These are phyloP conservation scores for Neotoxoptera formosana DNA, from an alignment of 1,140 invertebrate species.

Conservation along the genomic window DNA sequence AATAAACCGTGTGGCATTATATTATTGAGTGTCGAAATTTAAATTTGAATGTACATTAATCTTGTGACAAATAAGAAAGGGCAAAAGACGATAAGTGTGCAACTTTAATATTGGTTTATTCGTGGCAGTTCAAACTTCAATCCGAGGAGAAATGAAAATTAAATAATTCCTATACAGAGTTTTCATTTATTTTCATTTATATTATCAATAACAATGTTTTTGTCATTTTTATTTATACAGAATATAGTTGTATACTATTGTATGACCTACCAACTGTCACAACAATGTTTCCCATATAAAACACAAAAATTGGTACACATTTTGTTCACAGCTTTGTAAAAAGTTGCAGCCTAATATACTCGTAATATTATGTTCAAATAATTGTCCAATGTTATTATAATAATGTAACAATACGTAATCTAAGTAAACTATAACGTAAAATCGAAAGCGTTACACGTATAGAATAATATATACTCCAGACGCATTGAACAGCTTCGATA, in stretches of 20 bases:
- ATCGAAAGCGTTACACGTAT: neutral
- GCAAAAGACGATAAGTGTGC: neutral
- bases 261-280: neutral
- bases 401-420: neutral
- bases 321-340: neutral
- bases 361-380: neutral
- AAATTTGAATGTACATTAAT: neutral
- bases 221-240: neutral
- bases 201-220: neutral
- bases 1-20: neutral
- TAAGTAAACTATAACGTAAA: neutral
- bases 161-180: neutral
- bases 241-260: neutral
- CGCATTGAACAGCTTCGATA: neutral
- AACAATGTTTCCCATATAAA: neutral
- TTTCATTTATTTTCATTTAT: neutral
- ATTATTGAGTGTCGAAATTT: neutral
- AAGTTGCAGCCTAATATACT: neutral
- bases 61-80: neutral
- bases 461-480: neutral
- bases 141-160: neutral
- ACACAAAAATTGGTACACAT: neutral
- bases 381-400: neutral
- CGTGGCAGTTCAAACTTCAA: neutral
- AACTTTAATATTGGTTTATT: neutral